These are phyloP conservation scores for Aldrovandia affinis DNA, from an alignment of 2,797 vertebrate genomes.

Conservation along the genomic window DNA sequence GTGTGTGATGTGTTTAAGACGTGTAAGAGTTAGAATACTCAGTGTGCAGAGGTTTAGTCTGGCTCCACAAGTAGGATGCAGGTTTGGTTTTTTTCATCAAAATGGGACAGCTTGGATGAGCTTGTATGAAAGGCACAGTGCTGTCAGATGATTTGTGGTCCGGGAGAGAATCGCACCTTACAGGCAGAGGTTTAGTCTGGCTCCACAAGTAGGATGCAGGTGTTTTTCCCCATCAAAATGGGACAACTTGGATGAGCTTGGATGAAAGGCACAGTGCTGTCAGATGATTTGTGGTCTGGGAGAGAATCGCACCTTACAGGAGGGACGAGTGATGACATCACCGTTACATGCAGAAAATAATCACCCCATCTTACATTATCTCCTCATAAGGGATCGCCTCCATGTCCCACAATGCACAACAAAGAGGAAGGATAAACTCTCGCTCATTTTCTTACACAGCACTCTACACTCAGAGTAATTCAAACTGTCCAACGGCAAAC, in stretches of 20 bases:
- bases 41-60: neutral
- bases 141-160: neutral
- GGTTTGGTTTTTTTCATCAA: too few species aligned
- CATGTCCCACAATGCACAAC: neutral
- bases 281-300: neutral
- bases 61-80: too few species aligned
- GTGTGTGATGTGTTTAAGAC: neutral
- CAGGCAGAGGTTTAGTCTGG: too few species aligned
- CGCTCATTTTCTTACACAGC: neutral
- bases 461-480: neutral
- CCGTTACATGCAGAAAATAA: neutral
- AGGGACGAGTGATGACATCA: neutral
- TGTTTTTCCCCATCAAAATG: too few species aligned
- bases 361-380: neutral
- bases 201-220: too few species aligned
- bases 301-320: neutral
- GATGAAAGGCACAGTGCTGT: neutral
- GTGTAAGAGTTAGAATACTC: neutral
- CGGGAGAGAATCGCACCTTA: neutral
- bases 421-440: neutral
- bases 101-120: too few species aligned
- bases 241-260: neutral
- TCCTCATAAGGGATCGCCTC: neutral
- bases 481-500: neutral
- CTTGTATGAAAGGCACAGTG: neutral